A percentile compares a stretch with the other conserved stretches of the same genome.
These are phyloP conservation scores for Trachymyrmex septentrionalis DNA, from an alignment of 1,140 invertebrate genomes.

Conservation along the genomic window DNA sequence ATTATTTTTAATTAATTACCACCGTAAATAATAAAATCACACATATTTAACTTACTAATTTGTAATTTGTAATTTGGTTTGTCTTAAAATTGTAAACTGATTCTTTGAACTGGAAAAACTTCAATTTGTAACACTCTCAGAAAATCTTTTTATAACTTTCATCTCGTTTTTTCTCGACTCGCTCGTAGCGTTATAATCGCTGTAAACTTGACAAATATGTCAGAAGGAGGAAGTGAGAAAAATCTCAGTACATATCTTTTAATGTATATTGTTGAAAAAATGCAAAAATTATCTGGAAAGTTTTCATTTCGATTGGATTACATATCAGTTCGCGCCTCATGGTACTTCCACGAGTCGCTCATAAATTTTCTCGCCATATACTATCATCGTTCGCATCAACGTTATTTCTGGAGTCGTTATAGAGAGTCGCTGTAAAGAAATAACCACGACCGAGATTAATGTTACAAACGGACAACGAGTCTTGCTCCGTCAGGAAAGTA, in stretches of 20 bases:
- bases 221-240: no score
- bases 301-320: not conserved
- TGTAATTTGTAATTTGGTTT: no score
- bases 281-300: not conserved
- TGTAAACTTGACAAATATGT: not conserved
- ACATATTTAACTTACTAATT: no score
- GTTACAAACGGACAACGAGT: constrained; percentile 41
- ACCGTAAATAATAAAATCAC: no score
- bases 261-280: not conserved
- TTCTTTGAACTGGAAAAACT: no score
- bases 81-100: no score
- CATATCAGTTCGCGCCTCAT: constrained; percentile 37
- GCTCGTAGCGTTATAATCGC: not conserved
- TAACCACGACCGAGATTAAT: constrained; percentile 56
- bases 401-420: constrained; percentile 55
- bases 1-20: no score
- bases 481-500: constrained; percentile 1
- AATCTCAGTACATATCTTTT: not conserved
- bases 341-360: constrained; percentile 32
- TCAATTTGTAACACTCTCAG: no score
- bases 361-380: not conserved
- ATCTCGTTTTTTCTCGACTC: not conserved
- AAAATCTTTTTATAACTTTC: no score
- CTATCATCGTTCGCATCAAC: constrained; percentile 25
- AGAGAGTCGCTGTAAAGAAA: constrained; percentile 42